Percentiles rank a stretch among this genome's conserved stretches.
phyloP scores from a whole-genome alignment of 2,888 invertebrate genomes.

The Xanthorhoe designata region DNA sequence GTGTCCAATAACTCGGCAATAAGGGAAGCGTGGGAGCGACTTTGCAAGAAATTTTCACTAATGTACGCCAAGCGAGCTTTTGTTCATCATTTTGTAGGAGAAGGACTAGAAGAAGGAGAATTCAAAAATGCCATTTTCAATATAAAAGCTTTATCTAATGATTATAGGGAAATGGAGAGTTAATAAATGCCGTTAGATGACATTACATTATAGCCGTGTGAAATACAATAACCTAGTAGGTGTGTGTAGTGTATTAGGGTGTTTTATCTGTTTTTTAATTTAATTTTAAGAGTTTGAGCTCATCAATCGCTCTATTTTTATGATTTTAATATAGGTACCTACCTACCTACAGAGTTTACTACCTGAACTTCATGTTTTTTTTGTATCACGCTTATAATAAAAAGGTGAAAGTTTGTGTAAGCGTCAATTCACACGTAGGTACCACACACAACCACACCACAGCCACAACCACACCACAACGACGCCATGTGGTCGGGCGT shows the following conservation, averaged over 20 bases:
- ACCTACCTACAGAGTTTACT: too few species aligned
- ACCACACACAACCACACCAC: too few species aligned
- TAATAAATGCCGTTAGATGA: slow-evolving; percentile 26
- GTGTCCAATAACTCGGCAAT: slow-evolving; percentile 93
- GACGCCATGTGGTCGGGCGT: too few species aligned
- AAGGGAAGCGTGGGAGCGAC: slow-evolving; percentile 91
- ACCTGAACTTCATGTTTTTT: too few species aligned
- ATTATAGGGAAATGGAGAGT: slow-evolving; percentile 88
- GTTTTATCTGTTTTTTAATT: too few species aligned
- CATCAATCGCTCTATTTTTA: too few species aligned
- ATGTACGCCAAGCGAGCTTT: slow-evolving; percentile 95
- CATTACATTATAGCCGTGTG: background rate
- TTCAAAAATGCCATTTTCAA: slow-evolving; percentile 87
- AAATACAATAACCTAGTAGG: background rate
- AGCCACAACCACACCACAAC: too few species aligned
- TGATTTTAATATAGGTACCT: too few species aligned
- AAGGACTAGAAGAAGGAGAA: slow-evolving; percentile 90
- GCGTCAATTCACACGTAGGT: too few species aligned
- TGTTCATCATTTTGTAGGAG: slow-evolving; percentile 93
- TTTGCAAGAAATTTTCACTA: slow-evolving; percentile 91
- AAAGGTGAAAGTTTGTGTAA: too few species aligned
- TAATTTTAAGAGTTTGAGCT: too few species aligned
- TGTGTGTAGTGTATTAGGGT: background rate
- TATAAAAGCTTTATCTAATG: slow-evolving; percentile 86
- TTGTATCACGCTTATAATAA: too few species aligned